A percentile compares a stretch with the other conserved stretches of the same genome.
These are phyloP conservation scores for Cistogaster globosa DNA, from an alignment of 2,888 invertebrate genomes.

Conservation along the genomic window DNA sequence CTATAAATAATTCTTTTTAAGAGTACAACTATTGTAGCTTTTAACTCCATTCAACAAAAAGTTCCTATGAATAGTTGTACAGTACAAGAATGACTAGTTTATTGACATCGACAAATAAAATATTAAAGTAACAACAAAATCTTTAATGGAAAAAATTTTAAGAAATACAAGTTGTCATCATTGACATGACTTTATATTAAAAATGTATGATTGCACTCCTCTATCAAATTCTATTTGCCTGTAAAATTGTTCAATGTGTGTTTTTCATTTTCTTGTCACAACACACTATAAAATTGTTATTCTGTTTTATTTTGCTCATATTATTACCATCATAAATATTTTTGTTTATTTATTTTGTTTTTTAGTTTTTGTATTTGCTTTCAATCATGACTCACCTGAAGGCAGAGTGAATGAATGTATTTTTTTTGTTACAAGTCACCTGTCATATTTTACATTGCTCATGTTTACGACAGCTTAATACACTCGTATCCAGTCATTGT, in stretches of 20 bases:
- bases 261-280: slow-evolving; percentile 1
- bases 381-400: slow-evolving; percentile 1
- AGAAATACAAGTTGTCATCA: too few relatives aligned
- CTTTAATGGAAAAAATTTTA: too few relatives aligned
- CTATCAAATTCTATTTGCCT: background rate
- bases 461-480: background rate
- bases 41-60: too few relatives aligned
- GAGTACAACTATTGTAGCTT: too few relatives aligned
- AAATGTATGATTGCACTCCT: too few relatives aligned
- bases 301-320: background rate
- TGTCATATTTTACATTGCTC: slow-evolving; percentile 9
- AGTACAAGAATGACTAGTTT: too few relatives aligned
- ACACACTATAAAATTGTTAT: slow-evolving; percentile 17
- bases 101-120: too few relatives aligned
- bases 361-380: background rate
- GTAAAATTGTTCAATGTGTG: background rate
- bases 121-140: too few relatives aligned
- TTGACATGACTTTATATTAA: too few relatives aligned
- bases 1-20: too few relatives aligned
- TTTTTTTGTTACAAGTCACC: slow-evolving; percentile 10
- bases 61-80: too few relatives aligned
- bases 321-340: slow-evolving; percentile 19
- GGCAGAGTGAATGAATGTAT: background rate
- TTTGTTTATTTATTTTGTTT: background rate
- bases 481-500: background rate